A percentile compares a stretch with the other conserved stretches of the same genome.
Conservation (phyloP, 2,888 invertebrate genomes). For the Saturnia japonica region DNA sequence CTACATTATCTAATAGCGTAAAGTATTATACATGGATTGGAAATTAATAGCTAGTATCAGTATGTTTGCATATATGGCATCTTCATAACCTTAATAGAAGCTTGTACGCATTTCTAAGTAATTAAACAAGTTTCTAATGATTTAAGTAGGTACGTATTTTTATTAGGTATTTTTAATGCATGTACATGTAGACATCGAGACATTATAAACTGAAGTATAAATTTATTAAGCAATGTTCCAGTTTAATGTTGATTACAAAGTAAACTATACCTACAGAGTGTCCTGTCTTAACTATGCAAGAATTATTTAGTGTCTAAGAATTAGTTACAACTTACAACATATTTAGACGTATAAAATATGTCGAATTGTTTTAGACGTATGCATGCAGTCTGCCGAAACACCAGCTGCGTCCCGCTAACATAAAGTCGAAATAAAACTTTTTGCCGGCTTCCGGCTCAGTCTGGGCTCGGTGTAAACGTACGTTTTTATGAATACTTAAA, state of each 20-base stretch:
- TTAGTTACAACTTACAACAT: neutral
- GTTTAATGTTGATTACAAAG: neutral
- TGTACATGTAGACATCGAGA: neutral
- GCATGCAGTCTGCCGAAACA: constrained; percentile 41
- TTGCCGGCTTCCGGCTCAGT: constrained; percentile 46
- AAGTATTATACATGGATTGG: neutral
- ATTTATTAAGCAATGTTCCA: neutral
- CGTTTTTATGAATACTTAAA: constrained; percentile 71
- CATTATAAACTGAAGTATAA: too few relatives aligned
- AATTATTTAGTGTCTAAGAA: neutral
- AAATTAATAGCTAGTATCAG: neutral
- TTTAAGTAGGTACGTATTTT: neutral
- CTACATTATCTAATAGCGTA: neutral
- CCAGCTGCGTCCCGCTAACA: constrained; percentile 54
- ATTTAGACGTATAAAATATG: neutral
- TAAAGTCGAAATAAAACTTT: constrained; percentile 56
- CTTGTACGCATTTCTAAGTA: constrained; percentile 6
- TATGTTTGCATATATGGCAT: constrained; percentile 1
- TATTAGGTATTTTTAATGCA: neutral
- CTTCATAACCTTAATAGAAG: neutral
- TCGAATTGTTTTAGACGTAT: constrained; percentile 27
- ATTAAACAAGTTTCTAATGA: neutral
- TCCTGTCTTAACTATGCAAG: neutral
- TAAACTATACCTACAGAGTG: neutral
- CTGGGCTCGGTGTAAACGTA: constrained; percentile 45